Conservation (phyloP, 2,888 invertebrate species). For the Drosophila niveifrons region DNA sequence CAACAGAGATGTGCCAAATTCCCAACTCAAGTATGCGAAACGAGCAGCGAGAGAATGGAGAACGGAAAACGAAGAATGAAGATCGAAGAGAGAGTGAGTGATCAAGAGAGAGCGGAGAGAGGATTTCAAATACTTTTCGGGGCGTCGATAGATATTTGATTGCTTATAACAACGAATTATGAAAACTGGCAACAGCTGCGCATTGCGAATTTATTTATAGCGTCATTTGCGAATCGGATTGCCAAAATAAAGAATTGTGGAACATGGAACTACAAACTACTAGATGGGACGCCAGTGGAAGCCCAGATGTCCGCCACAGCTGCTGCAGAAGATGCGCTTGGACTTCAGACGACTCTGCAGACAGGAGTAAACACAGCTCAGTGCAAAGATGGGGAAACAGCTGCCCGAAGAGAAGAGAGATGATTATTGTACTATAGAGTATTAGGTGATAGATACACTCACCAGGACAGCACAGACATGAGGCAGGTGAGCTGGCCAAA, state of each 20-base stretch:
- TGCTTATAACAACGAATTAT: constrained; percentile 29
- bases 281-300: constrained; percentile 81
- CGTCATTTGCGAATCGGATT: constrained; percentile 28
- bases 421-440: not conserved
- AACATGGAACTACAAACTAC: constrained; percentile 14
- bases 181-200: constrained; percentile 67
- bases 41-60: not conserved
- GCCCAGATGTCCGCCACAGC: constrained; percentile 84
- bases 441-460: constrained; percentile 21
- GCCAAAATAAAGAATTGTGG: not conserved
- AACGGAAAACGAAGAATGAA: not conserved
- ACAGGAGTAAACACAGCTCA: constrained; percentile 81
- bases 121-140: constrained; percentile 14
- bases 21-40: constrained; percentile 8
- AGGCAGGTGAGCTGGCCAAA: constrained; percentile 79
- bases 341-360: constrained; percentile 81
- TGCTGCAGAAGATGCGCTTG: constrained; percentile 83
- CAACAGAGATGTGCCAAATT: constrained; percentile 14
- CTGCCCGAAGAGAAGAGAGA: constrained; percentile 53
- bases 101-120: not conserved
- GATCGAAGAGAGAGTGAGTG: not conserved
- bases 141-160: constrained; percentile 45
- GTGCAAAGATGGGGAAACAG: constrained; percentile 83
- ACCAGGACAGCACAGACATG: constrained; percentile 80
- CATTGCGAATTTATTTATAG: constrained; percentile 63